Percentiles rank a stretch among this genome's conserved stretches.
Evolutionary conservation across 2,113 vertebrate species (phyloP).

Genomic region (Plestiodon gilberti): DNA sequence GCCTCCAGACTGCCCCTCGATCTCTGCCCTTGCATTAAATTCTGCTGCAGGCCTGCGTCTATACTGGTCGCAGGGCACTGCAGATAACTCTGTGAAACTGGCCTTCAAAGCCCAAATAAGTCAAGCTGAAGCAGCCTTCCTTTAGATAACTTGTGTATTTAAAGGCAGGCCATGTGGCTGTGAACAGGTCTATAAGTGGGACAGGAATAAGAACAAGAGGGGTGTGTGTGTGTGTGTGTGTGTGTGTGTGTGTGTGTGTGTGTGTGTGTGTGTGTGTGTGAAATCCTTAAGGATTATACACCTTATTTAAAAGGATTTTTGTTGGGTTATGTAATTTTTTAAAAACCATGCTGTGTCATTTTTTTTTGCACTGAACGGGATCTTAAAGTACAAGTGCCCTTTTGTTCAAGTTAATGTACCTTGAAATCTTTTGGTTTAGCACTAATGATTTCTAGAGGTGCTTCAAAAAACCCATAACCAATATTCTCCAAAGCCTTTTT

Average conservation of each 20-base stretch:
- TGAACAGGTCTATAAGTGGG: background rate
- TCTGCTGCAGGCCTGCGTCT: no score
- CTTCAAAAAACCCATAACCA: conserved; percentile 70
- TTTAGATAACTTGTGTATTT: background rate
- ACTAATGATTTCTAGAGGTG: conserved; percentile 65
- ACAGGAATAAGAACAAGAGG: background rate
- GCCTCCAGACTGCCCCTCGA: no score
- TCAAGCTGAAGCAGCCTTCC: background rate
- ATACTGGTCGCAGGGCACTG: no score
- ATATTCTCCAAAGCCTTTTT: conserved; percentile 58
- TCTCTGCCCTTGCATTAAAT: no score
- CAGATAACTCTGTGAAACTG: background rate
- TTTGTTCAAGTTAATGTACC: conserved; percentile 72
- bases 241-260: no score
- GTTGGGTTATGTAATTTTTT: conserved; percentile 58
- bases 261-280: no score
- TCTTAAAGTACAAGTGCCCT: conserved; percentile 55
- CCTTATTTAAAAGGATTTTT: conserved; percentile 32
- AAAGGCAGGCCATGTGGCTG: background rate
- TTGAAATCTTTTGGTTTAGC: conserved; percentile 68
- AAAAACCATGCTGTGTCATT: conserved; percentile 4
- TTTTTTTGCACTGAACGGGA: conserved; percentile 54
- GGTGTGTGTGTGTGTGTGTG: no score
- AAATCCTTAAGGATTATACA: conserved; percentile 50
- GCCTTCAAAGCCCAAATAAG: background rate